Evolutionary conservation across 2,797 vertebrate species (phyloP), one percentile per base, ranked within the genome.

Genomic region (Todus mexicanus): DNA sequence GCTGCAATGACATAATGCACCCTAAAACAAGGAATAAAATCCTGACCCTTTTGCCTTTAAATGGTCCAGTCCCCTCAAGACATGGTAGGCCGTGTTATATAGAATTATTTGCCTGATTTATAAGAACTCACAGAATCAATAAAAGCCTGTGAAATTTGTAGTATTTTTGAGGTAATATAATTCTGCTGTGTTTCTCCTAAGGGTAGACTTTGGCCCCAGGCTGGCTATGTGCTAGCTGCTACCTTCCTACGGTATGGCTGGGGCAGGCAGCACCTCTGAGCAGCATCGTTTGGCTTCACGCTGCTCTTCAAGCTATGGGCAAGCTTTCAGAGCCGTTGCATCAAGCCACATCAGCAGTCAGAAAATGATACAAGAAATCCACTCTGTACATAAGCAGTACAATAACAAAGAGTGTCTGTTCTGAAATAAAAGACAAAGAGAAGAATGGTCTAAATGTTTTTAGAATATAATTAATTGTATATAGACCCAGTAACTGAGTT

Each of bases 181-280:
- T 84, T 82, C 38, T 60, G 19, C 35, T 53, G 13, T 56, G 26
- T 17, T 81, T 61, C 57, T 94, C 51, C 56, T 85, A 56, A 83
- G 73, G 61, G 59, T 38, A 66, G 79, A 51, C 20, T 35, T 57
- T 68, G 31, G 50, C 43, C 40, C 27, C 33, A 53, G 77, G 66
- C 25, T 43, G 35, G 20, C 40, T 43, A 29, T 3, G 3, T 50
- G 57, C 89, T 64, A 54, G 69, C 54, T 59, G 54, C 25, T 11
- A 5, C 42, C 21, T 64, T 14, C 50, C 42, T 50, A 2, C 0
- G 0, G 25, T 26, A 12, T 0, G 0, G 21, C n/a, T 63, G 65
- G 75, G 48, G 56, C 48, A 76, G 69, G 75, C 35, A 87, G 50
- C n/a, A 21, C 17, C 33, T 50, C 60, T 51, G 56, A 83, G 73